Evolutionary conservation across 2,888 invertebrate species (phyloP), one percentile per base, ranked within the genome.

Genomic region (Eueremaeus valkanovi): DNA sequence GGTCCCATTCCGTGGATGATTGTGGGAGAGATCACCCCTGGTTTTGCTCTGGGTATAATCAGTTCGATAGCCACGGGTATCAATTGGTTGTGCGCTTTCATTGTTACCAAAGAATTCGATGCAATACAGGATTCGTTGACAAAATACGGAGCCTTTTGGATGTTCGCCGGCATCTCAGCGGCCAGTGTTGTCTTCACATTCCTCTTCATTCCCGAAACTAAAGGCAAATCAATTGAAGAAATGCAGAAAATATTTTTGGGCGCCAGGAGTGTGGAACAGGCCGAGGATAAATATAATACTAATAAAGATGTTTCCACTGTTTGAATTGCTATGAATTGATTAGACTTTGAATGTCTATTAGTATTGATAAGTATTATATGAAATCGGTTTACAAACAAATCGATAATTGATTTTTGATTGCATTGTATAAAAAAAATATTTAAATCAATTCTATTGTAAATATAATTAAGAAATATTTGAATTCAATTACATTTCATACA

Each of bases 121-220:
- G 29, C 33, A 3, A 51, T 78, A 51, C 45, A 87, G 78, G 82
- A 82, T 0, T 83, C 85, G 0, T 84, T 90, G 13, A 89, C 90
- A 0, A 84, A 86, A 18, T 88, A 88, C 29, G 87, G 87, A 73
- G 89, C 91, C 0, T 91, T 95, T 82, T 92, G 92, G 90, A 81
- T 92, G 78, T 96, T 93, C 83, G 89, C 90, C 18, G 81, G 85
- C 6, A 88, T 92, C 80, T 91, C 92, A 82, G 79, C 89, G 3
- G 73, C 89, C n/a, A 90, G 91, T 58, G 83, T 94, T 76, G 84
- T 92, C 84, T 91, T 93, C 9, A 88, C 90, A 81, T 85, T 90
- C 80, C 91, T 88, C 82, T 92, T 97, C 82, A 92, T 96, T 72
- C 96, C 96, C 18, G 96, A 97, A 85, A 97, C 97, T 2, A 90